A percentile compares a stretch with the other conserved stretches of the same genome.
Conservation (phyloP, 2,797 vertebrate genomes). For the Siniperca scherzeri region DNA sequence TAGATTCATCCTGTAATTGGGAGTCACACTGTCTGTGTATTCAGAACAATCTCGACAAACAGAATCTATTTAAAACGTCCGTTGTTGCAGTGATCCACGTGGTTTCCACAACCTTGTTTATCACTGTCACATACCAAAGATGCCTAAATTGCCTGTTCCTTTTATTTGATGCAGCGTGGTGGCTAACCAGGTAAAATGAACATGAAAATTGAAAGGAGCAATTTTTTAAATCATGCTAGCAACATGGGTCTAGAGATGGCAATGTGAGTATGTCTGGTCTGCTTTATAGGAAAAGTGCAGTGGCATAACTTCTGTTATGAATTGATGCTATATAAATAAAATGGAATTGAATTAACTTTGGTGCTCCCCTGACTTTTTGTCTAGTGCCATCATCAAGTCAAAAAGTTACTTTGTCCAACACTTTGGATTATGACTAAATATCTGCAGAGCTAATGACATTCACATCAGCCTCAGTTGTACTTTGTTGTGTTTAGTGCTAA, state of each 20-base stretch:
- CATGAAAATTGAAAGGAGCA: too few species aligned
- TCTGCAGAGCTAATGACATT: background rate
- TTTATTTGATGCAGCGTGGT: background rate
- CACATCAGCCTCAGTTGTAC: background rate
- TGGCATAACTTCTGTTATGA: too few species aligned
- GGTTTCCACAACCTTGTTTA: background rate
- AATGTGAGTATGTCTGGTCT: background rate
- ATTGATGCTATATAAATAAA: too few species aligned
- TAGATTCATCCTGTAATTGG: background rate
- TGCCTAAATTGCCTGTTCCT: background rate
- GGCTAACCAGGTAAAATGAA: background rate
- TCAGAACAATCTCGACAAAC: too few species aligned
- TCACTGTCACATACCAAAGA: background rate
- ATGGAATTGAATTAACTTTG: too few species aligned
- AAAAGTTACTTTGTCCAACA: background rate
- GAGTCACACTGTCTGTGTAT: background rate
- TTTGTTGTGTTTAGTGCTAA: background rate
- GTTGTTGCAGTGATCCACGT: background rate
- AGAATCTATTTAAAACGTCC: background rate
- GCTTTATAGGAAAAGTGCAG: too few species aligned
- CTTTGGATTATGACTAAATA: background rate
- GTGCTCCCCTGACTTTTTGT: background rate
- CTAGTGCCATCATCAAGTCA: background rate
- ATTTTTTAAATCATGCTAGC: too few species aligned
- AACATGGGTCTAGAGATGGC: too few species aligned